A percentile compares a stretch with the other conserved stretches of the same genome.
These are phyloP conservation scores for Protosalanx chinensis DNA, from an alignment of 2,797 vertebrate genomes.

Conservation along the genomic window DNA sequence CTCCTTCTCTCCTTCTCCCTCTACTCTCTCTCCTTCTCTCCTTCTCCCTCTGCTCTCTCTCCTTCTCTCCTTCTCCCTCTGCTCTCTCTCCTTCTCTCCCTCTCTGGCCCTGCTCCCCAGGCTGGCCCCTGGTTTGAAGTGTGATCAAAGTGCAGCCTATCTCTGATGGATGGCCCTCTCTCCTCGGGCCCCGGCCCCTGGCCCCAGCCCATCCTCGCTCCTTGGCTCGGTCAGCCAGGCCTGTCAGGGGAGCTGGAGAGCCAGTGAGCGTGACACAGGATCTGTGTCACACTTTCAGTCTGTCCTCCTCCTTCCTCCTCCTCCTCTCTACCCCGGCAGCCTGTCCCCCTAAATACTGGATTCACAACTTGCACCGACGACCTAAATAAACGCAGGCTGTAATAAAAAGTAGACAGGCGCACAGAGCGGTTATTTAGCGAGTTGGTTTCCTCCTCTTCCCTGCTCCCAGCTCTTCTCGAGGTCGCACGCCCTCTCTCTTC, in stretches of 20 bases:
- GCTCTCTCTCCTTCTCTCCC: not conserved
- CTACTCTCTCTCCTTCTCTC: too few relatives aligned
- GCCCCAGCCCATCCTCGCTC: too few relatives aligned
- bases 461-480: too few relatives aligned
- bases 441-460: too few relatives aligned
- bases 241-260: constrained; percentile 59
- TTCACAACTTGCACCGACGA: too few relatives aligned
- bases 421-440: not conserved
- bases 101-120: not conserved
- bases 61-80: too few relatives aligned
- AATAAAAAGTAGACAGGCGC: not conserved
- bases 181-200: constrained; percentile 17
- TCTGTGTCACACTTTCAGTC: constrained; percentile 33
- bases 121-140: constrained; percentile 52
- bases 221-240: too few relatives aligned
- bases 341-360: too few relatives aligned
- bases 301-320: constrained; percentile 1
- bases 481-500: not conserved
- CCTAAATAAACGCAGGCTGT: too few relatives aligned
- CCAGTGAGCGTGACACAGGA: constrained; percentile 54
- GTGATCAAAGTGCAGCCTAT: constrained; percentile 71
- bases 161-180: constrained; percentile 63
- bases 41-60: too few relatives aligned
- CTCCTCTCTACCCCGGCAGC: too few relatives aligned
- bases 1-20: too few relatives aligned